phyloP scores from a whole-genome alignment of 1,140 invertebrate species.

The Neelides sp. region DNA sequence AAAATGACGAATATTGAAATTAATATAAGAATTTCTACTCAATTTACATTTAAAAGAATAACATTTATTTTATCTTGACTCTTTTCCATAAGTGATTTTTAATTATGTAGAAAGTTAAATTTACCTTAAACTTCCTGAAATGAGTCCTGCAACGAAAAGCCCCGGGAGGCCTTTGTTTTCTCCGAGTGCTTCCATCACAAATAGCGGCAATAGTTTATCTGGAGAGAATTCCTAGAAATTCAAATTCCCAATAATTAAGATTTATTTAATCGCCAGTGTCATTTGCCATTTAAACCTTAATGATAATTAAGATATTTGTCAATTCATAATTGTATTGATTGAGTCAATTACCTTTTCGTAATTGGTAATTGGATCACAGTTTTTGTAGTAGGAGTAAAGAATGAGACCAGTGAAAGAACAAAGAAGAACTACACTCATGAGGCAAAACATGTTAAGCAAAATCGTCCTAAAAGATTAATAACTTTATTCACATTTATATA shows the following conservation, averaged over 20 bases:
- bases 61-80: not conserved
- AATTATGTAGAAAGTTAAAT: not conserved
- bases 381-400: conserved; percentile 47
- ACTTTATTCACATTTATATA: not conserved
- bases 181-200: conserved; percentile 42
- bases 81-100: not conserved
- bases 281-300: not conserved
- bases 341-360: not conserved
- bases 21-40: not conserved
- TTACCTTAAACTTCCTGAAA: conserved; percentile 45
- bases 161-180: conserved; percentile 39
- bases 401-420: conserved; percentile 58
- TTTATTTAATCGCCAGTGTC: not conserved
- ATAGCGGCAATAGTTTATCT: conserved; percentile 40
- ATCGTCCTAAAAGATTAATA: conserved; percentile 24
- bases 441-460: conserved; percentile 36
- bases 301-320: not conserved
- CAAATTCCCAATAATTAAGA: not conserved
- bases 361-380: conserved; percentile 38
- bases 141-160: conserved; percentile 45
- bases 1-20: not conserved
- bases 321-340: not conserved
- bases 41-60: not conserved
- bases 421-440: conserved; percentile 37
- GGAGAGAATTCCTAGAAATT: conserved; percentile 17